phyloP scores from a whole-genome alignment of 2,888 invertebrate genomes.

The Pherbina coryleti region DNA sequence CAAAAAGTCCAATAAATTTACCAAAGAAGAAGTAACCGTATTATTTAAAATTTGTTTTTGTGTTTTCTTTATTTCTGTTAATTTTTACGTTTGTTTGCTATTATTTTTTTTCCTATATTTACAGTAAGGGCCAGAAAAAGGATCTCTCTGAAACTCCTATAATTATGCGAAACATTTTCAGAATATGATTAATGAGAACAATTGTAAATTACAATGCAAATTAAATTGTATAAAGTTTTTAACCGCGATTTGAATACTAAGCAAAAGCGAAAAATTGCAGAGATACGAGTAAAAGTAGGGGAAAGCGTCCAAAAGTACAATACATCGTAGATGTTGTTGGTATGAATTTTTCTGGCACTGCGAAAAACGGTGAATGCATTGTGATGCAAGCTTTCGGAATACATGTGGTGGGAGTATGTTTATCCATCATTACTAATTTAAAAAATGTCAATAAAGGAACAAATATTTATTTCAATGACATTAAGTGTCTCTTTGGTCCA shows the following conservation, averaged over 20 bases:
- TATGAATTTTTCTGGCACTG: background rate
- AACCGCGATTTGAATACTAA: constrained; percentile 39
- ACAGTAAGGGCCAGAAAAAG: background rate
- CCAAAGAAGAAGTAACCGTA: constrained; percentile 5
- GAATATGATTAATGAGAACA: constrained; percentile 25
- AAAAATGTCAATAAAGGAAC: no score
- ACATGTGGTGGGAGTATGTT: no score
- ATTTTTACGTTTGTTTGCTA: background rate
- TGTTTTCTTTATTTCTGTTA: constrained; percentile 2
- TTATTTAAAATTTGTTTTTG: background rate
- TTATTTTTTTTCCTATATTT: background rate
- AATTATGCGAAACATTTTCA: constrained; percentile 22
- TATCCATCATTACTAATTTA: no score
- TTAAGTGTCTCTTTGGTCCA: no score
- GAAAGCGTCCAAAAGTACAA: background rate
- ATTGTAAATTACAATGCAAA: constrained; percentile 37
- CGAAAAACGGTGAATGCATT: no score
- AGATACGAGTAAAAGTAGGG: no score
- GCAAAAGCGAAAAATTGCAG: background rate
- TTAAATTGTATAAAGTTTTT: constrained; percentile 40
- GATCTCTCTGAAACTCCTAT: constrained; percentile 4
- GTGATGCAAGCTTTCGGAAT: no score
- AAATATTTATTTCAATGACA: no score
- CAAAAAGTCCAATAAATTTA: constrained; percentile 16
- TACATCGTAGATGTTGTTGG: background rate